Base-by-base conservation (phyloP, 1,140 invertebrate genomes). In the Papilio dardanus region DNA sequence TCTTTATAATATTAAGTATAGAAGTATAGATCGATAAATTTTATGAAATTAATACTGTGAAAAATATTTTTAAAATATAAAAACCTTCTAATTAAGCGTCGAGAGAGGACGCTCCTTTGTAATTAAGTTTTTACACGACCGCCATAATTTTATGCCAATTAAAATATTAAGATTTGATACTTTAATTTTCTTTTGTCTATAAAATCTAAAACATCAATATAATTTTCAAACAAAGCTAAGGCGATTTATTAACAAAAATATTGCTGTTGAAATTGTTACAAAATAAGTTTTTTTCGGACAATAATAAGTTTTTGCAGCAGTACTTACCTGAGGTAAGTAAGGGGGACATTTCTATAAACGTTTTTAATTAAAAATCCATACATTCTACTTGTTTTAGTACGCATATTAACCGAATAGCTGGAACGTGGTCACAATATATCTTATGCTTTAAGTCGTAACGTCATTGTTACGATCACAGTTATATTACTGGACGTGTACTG, bases 391-490 rank as follows among this genome's bases (percentile, higher is more conserved):
- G 42, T 50, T n/a, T n/a, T n/a, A 50, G n/a, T 19, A 19, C n/a
- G 46, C 5, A 50, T 21, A 8, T 50, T n/a, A 24, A 2, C 7
- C n/a, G 46, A 24, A 24, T 21, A 1, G n/a, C 21, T 1, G 50
- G 16, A 58, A 24, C 21, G 10, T 28, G 0, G 19, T 28, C 7
- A 10, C 50, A 1, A 58, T 58, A 58, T 24, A 58, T 28, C 21
- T 19, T 21, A 24, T 21, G 50, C 21, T 24, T 58, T 28, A 7
- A 21, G 46, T 24, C 50, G 8, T 58, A 10, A 24, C 21, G 19
- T 54, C 19, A 54, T 58, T 58, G 50, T 58, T 24, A 24, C 21
- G 19, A 24, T 58, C 50, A 58, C 50, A 28, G 50, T 58, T 58
- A 58, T 58, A 58, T 24, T 19, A 58, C 50, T 54, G 3, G 42